Conservation (phyloP, 2,113 vertebrate species). For the Haemorhous mexicanus region DNA sequence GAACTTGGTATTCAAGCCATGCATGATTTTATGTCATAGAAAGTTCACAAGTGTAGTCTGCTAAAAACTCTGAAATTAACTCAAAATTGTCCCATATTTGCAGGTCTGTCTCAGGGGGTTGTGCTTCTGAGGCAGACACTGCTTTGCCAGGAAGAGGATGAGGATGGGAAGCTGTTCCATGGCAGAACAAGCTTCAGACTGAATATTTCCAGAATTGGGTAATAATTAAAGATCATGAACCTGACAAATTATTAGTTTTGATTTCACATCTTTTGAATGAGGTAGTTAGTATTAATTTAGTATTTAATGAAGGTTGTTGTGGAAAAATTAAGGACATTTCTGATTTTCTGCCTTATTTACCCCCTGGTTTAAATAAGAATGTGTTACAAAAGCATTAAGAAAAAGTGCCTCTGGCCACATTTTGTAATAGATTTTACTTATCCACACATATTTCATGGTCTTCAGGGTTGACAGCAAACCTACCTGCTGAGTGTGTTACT, state of each 20-base stretch:
- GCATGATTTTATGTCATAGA: background rate
- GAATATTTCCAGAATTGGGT: too few species aligned
- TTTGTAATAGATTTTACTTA: background rate
- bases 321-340: background rate
- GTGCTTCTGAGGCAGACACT: background rate
- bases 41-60: background rate
- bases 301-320: background rate
- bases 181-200: background rate
- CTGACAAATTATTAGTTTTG: background rate
- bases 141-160: background rate
- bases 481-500: background rate
- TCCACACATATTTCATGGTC: background rate
- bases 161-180: background rate
- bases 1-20: accelerated
- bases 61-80: background rate
- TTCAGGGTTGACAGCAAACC: background rate
- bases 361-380: background rate
- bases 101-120: background rate
- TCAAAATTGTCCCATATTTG: background rate
- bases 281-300: background rate
- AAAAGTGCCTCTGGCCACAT: background rate
- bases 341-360: background rate
- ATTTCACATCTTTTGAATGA: background rate
- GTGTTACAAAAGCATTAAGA: accelerated
- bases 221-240: background rate